A percentile compares a stretch with the other conserved stretches of the same genome.
Evolutionary conservation across 1,140 invertebrate genomes (phyloP).

Genomic region (Teleopsis dalmanni): DNA sequence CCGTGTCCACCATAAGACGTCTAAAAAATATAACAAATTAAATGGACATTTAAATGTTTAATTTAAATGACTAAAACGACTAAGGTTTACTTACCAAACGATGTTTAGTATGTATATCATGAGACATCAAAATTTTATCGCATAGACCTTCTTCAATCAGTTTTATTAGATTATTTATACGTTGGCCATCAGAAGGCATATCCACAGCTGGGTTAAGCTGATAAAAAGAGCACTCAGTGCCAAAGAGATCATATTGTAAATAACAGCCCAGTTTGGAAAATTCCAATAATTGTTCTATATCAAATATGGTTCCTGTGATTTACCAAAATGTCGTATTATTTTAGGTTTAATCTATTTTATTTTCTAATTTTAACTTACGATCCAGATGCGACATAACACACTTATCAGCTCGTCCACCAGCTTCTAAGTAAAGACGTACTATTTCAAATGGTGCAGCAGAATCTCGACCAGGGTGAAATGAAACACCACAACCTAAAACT

Average conservation of each 20-base stretch:
- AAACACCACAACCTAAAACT: constrained; percentile 62
- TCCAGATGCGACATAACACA: constrained; percentile 81
- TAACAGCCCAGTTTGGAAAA: constrained; percentile 66
- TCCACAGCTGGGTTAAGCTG: constrained; percentile 58
- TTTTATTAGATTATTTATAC: constrained; percentile 56
- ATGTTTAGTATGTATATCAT: constrained; percentile 85
- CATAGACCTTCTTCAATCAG: constrained; percentile 57
- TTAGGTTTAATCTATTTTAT: not conserved
- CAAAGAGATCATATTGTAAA: constrained; percentile 78
- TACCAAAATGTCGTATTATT: not conserved
- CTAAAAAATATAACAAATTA: constrained; percentile 47
- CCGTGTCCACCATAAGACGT: constrained; percentile 75
- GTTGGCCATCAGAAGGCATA: constrained; percentile 73
- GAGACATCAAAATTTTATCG: constrained; percentile 62
- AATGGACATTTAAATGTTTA: too few species aligned
- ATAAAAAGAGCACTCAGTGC: constrained; percentile 71
- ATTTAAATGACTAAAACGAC: not conserved
- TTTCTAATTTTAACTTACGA: constrained; percentile 49
- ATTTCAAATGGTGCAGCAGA: constrained; percentile 68
- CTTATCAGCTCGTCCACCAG: constrained; percentile 62
- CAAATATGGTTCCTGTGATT: constrained; percentile 58
- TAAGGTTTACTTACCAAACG: constrained; percentile 54
- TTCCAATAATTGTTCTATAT: constrained; percentile 57
- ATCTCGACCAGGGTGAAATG: constrained; percentile 72
- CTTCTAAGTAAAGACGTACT: constrained; percentile 67